These are phyloP conservation scores for Crossocerus cetratus DNA, from an alignment of 2,888 invertebrate genomes.

Conservation along the genomic window DNA sequence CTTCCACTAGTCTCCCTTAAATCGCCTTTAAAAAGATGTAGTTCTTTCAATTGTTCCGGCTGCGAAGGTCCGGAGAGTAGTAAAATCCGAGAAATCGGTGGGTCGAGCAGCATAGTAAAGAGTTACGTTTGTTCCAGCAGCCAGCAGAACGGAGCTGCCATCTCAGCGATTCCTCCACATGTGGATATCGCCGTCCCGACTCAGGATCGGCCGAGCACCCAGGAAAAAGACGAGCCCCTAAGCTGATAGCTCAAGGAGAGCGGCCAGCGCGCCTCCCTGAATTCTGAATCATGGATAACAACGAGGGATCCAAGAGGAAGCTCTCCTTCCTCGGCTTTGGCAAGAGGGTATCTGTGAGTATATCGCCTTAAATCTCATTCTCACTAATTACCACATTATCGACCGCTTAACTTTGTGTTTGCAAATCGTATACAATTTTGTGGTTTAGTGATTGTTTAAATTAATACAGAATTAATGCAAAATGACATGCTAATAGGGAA, in stretches of 20 bases:
- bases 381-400: too few relatives aligned
- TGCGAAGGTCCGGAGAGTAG: too few relatives aligned
- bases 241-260: conserved; percentile 46
- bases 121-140: conserved; percentile 42
- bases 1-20: too few relatives aligned
- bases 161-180: conserved; percentile 75
- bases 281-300: conserved; percentile 63
- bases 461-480: too few relatives aligned
- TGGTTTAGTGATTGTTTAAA: too few relatives aligned
- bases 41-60: too few relatives aligned
- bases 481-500: too few relatives aligned
- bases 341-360: conserved; percentile 79
- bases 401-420: too few relatives aligned
- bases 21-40: too few relatives aligned
- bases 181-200: conserved; percentile 76
- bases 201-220: conserved; percentile 76
- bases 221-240: conserved; percentile 74
- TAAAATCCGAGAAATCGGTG: too few relatives aligned
- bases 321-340: conserved; percentile 86
- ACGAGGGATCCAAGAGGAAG: conserved; percentile 81
- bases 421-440: too few relatives aligned
- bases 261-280: conserved; percentile 32
- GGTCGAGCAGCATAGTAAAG: too few relatives aligned
- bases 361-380: not conserved
- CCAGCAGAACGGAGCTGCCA: conserved; percentile 73